Conservation (phyloP, 2,888 invertebrate genomes). For the Macrophya annulata region DNA sequence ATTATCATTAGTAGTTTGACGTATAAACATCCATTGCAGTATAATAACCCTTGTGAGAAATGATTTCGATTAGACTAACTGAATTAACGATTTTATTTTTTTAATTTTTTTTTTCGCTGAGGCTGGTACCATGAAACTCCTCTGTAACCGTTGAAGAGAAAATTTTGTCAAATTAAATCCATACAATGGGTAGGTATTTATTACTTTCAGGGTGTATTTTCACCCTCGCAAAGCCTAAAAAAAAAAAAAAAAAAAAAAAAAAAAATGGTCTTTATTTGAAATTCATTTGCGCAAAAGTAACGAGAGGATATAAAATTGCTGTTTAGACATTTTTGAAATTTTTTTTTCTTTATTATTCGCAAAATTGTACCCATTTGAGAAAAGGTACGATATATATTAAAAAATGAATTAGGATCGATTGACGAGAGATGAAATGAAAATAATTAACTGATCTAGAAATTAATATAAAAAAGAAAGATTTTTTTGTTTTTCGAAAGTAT, state of each 20-base stretch:
- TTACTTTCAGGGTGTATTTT: not conserved
- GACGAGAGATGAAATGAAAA: too few species aligned
- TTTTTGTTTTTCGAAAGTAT: not conserved
- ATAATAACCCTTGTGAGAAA: constrained; percentile 42
- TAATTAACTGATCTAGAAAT: not conserved
- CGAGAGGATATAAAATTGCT: not conserved
- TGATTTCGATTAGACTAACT: constrained; percentile 38
- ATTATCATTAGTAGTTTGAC: constrained; percentile 7
- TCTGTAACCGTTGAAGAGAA: not conserved
- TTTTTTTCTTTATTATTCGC: not conserved
- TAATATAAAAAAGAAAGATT: not conserved
- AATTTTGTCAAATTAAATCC: constrained; percentile 17
- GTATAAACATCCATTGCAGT: not conserved
- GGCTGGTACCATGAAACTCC: not conserved
- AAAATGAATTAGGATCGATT: not conserved
- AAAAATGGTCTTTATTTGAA: not conserved
- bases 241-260: not conserved
- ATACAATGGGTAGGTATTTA: constrained; percentile 9
- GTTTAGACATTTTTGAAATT: not conserved
- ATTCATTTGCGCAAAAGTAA: not conserved
- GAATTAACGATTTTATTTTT: not conserved
- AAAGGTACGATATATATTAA: not conserved
- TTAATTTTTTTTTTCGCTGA: not conserved
- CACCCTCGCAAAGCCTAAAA: not conserved
- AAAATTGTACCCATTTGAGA: not conserved